Evolutionary conservation across 2,888 invertebrate species (phyloP).

Genomic region (Helobdella robusta): DNA sequence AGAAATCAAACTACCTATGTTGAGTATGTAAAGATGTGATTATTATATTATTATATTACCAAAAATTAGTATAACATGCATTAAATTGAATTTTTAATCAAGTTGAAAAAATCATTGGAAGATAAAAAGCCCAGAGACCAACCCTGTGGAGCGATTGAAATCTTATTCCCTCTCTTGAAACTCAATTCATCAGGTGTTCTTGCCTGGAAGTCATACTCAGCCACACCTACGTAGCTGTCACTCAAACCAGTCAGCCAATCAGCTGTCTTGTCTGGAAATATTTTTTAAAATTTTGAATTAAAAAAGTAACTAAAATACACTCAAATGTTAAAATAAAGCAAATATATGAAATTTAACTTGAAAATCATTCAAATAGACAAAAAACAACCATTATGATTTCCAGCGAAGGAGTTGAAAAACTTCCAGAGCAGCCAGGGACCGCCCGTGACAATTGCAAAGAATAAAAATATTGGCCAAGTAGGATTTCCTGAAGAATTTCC

Average conservation of each 20-base stretch:
- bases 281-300: not conserved
- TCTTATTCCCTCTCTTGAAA: conserved; percentile 64
- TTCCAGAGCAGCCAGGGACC: conserved; percentile 84
- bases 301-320: not conserved
- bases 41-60: no score
- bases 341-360: not conserved
- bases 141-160: conserved; percentile 68
- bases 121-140: conserved; percentile 12
- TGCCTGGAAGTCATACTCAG: conserved; percentile 67
- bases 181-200: conserved; percentile 64
- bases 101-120: no score
- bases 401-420: conserved; percentile 38
- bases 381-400: not conserved
- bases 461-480: conserved; percentile 80
- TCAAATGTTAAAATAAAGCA: no score
- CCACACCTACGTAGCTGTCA: conserved; percentile 54
- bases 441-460: conserved; percentile 75
- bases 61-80: no score
- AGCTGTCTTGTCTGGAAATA: no score
- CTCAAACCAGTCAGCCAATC: conserved; percentile 52
- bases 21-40: no score
- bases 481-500: conserved; percentile 46
- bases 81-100: no score
- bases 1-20: no score
- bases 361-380: not conserved